Evolutionary conservation across 1,140 invertebrate genomes (phyloP), one percentile per base, ranked within the genome.

Genomic region (Laupala kohalensis): DNA sequence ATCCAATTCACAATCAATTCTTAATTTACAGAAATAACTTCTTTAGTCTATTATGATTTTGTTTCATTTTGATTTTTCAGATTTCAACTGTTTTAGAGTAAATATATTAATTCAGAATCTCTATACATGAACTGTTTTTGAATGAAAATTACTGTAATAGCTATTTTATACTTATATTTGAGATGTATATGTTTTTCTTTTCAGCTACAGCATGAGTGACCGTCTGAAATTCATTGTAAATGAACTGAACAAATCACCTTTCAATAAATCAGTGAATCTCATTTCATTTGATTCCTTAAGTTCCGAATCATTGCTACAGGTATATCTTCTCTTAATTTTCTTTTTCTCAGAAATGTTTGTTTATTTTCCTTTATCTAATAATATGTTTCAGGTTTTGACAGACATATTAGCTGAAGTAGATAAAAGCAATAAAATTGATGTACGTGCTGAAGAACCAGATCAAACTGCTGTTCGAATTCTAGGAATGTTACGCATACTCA

Each of bases 201-300:
- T 6, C 67, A 69, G 26, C 25, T 4, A 25, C 15, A 12, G 25
- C 69, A 70, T 73, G 72, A 91, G 88, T 76, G 91, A 94, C 74
- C 86, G 90, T 81, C 83, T 93, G 72, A 93, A 93, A 78, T 91
- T 86, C 78, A 91, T 94, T 71, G 86, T 94, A 30, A 84, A 84
- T 72, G 88, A 91, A 80, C 77, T 95, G 73, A 92, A 92, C 78
- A 88, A 90, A 76, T 81, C 85, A 66, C 86, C 87, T 9, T 89
- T 93, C 75, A 87, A 85, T 69, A 90, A 89, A 76, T 91, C 88
- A 76, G 93, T 90, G 75, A 94, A 93, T 76, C 80, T 94, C 69
- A 93, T 95, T 75, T 90, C 89, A 72, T 94, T 94, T 81, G 92
- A 94, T 82, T 86, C 89, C n/a, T 79, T 94, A 64, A 86, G 86